phyloP scores from a whole-genome alignment of 1,140 invertebrate species.

The Kradibia gibbosae region DNA sequence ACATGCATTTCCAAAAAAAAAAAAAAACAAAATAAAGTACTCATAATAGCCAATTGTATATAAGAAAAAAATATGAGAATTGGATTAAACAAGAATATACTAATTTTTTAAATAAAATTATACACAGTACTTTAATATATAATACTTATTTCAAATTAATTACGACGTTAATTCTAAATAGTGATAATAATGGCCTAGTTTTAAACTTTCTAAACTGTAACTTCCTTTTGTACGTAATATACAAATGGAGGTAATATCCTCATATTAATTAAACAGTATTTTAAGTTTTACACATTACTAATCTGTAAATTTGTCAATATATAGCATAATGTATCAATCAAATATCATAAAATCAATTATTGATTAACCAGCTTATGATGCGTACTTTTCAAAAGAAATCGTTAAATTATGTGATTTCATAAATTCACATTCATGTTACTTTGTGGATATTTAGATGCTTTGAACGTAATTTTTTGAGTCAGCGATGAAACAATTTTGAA shows the following conservation, averaged over 20 bases:
- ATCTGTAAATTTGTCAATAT: too few relatives aligned
- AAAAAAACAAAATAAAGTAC: slow-evolving; percentile 48
- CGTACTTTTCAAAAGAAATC: too few relatives aligned
- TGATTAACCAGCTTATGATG: too few relatives aligned
- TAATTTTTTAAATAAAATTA: slow-evolving; percentile 26
- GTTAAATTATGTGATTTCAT: too few relatives aligned
- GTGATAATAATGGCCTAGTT: not conserved
- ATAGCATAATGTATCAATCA: too few relatives aligned
- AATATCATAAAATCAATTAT: too few relatives aligned
- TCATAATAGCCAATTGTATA: not conserved
- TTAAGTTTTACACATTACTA: too few relatives aligned
- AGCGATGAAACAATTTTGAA: not conserved
- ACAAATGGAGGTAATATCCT: not conserved
- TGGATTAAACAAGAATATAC: not conserved
- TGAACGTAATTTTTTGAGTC: not conserved
- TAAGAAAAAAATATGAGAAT: slow-evolving; percentile 30
- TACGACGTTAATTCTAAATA: not conserved
- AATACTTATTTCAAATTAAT: not conserved
- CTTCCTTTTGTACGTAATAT: not conserved
- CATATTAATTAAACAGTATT: not conserved
- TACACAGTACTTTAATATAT: not conserved
- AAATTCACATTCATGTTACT: too few relatives aligned
- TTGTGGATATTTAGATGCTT: too few relatives aligned
- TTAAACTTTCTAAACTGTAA: not conserved
- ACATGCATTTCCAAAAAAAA: slow-evolving; percentile 64